Conservation (phyloP, 1,140 invertebrate species). For the Cotesia chilonis region DNA sequence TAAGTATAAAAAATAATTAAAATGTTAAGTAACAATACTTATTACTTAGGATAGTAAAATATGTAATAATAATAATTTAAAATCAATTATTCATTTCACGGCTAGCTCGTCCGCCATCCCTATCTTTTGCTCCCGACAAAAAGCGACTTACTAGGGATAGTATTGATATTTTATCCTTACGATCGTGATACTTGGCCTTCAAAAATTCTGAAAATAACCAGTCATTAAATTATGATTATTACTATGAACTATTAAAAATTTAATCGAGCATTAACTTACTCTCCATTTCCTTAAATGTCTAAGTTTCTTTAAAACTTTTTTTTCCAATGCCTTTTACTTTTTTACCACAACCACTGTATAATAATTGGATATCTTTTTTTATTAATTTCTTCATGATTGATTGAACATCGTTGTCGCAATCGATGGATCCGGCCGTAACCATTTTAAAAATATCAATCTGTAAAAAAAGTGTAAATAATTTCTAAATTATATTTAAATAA, state of each 20-base stretch:
- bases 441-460: constrained; percentile 1
- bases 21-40: no score
- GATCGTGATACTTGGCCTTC: no score
- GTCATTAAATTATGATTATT: neutral
- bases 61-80: no score
- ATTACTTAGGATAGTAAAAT: no score
- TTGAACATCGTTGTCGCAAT: neutral
- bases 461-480: neutral
- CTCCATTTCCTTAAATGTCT: constrained; percentile 24
- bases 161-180: no score
- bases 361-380: neutral
- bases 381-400: neutral
- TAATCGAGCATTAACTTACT: constrained; percentile 22
- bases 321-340: neutral
- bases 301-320: neutral
- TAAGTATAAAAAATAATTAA: no score
- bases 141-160: no score
- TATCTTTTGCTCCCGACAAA: no score
- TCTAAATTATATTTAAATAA: neutral
- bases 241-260: neutral
- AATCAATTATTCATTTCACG: no score
- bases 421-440: neutral
- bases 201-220: no score
- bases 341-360: neutral
- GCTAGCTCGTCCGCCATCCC: no score